Percentiles rank a stretch among this genome's conserved stretches.
Evolutionary conservation across 2,797 vertebrate species (phyloP).

Genomic region (Sphenopsis melanotis): DNA sequence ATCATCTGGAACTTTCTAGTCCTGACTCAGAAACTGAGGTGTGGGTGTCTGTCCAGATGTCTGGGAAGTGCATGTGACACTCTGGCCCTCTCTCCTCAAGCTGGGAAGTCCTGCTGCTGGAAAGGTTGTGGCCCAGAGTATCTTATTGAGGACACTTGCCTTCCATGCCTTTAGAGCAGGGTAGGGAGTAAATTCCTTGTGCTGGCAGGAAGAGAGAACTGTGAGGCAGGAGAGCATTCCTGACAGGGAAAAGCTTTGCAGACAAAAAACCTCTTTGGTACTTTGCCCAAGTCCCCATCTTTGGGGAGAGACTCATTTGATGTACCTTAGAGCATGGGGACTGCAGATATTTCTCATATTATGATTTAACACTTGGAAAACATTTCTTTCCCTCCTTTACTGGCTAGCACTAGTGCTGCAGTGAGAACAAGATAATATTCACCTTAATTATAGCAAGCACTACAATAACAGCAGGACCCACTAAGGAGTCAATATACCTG

Average conservation of each 20-base stretch:
- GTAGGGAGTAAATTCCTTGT: not conserved
- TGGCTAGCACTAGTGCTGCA: not conserved
- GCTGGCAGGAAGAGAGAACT: not conserved
- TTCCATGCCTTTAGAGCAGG: not conserved
- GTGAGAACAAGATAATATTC: not conserved
- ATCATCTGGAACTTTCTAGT: not conserved
- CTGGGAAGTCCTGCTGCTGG: not conserved
- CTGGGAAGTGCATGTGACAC: not conserved
- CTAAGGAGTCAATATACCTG: not conserved
- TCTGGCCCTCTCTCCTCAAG: not conserved
- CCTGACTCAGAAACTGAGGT: not conserved
- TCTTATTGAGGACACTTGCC: not conserved
- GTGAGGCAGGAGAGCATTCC: rapidly evolving
- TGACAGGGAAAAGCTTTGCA: not conserved
- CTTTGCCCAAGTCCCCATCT: not conserved
- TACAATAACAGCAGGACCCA: not conserved
- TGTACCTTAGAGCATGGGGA: not conserved
- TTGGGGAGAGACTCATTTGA: not conserved
- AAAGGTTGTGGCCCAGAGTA: not conserved
- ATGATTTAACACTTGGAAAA: not conserved
- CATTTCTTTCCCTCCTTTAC: not conserved
- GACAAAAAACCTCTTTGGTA: not conserved
- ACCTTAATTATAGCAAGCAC: not conserved
- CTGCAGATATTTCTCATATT: not conserved
- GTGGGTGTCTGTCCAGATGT: not conserved